phyloP scores from a whole-genome alignment of 1,140 invertebrate genomes.

The Drosophila ogumai region DNA sequence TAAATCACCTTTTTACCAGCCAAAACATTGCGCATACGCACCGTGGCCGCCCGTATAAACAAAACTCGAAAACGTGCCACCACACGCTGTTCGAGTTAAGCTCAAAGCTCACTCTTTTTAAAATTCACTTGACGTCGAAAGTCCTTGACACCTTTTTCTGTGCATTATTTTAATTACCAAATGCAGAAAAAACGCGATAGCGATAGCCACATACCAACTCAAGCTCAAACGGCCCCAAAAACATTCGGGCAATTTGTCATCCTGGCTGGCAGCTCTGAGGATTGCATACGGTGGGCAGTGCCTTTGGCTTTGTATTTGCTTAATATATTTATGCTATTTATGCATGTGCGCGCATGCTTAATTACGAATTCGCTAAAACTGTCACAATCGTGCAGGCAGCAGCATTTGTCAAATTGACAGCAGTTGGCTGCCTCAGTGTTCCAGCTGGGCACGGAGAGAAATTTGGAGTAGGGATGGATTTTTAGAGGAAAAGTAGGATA shows the following conservation, averaged over 20 bases:
- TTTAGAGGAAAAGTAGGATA: not conserved
- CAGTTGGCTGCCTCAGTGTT: constrained; percentile 22
- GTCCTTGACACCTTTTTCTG: constrained; percentile 75
- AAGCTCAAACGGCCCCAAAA: constrained; percentile 11
- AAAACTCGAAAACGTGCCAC: constrained; percentile 20
- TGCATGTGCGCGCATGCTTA: constrained; percentile 80
- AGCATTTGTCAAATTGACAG: constrained; percentile 83
- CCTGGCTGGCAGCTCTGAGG: constrained; percentile 44
- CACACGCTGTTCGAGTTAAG: constrained; percentile 16
- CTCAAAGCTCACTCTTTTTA: constrained; percentile 51
- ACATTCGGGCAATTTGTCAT: constrained; percentile 66
- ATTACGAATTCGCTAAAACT: constrained; percentile 80
- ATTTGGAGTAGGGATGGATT: not conserved
- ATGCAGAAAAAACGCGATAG: constrained; percentile 44
- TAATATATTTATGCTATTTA: constrained; percentile 70
- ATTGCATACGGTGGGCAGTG: constrained; percentile 9
- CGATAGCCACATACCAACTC: constrained; percentile 28
- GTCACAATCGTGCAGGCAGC: constrained; percentile 72
- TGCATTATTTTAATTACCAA: constrained; percentile 76
- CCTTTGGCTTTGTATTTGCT: constrained; percentile 40
- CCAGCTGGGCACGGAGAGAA: constrained; percentile 7
- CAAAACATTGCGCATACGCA: constrained; percentile 29
- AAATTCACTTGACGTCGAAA: constrained; percentile 68
- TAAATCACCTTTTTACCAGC: constrained; percentile 2
- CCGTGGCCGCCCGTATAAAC: constrained; percentile 24